Evolutionary conservation across 2,113 vertebrate genomes (phyloP), one percentile per base, ranked within the genome.

Genomic region (Eptesicus fuscus): DNA sequence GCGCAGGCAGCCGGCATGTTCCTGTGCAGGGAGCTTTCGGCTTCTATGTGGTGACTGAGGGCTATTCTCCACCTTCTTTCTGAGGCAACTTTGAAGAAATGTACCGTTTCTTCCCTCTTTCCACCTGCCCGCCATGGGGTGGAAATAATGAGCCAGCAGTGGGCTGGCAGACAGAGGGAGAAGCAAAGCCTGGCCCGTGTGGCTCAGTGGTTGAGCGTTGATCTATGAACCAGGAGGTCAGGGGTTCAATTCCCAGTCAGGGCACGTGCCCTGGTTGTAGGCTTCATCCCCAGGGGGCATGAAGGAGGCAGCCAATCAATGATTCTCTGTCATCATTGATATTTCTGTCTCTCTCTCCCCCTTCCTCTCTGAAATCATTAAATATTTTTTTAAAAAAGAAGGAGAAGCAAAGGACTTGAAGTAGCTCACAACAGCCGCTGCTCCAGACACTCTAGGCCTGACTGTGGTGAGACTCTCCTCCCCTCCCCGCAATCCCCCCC

Each of bases 401-500:
- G 20, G 10, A 67, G 63, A 63, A 56, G 32, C 25, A 4, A 63
- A 82, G 76, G 44, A 6, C n/a, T 90, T 51, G 28, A 17, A 10
- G 37, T 13, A 37, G 49, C 49, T 79, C 14, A 9, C 0, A 23
- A 47, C 12, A 35, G 70, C 51, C 32, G 5, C 40, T 8, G 10
- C 16, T 83, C 49, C 30, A 25, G 32, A n/a, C 2, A 49, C n/a
- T 61, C 67, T 47, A 40, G 32, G 44, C 5, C 2, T 18, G 74
- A 35, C n/a, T n/a, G 18, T 71, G 65, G 37, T 63, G 76, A 37
- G 9, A 28, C 16, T 13, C 25, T 0, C 7, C 25, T 13, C 2
- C 20, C 2, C 2, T 11, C 23, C 2, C 0, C 13, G n/a, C n/a
- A n/a, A n/a, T 3, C 1, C 8, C 3, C 56, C 20, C 56, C 22